A percentile compares a stretch with the other conserved stretches of the same genome.
Conservation (phyloP, 2,888 invertebrate species). For the Brachynemurus nebulosus region DNA sequence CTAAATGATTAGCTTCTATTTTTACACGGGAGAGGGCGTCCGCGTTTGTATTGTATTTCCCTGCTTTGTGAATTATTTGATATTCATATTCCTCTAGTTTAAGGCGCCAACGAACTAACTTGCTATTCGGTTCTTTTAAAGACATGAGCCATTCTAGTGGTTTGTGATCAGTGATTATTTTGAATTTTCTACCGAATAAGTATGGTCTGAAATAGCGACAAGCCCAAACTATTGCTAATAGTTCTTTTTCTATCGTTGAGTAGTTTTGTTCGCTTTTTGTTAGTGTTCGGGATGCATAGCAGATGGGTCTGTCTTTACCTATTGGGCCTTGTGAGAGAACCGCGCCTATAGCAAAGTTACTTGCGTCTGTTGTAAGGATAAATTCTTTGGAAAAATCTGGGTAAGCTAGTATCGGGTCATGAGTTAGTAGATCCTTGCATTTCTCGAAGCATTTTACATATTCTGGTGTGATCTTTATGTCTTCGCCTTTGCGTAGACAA, state of each 20-base stretch:
- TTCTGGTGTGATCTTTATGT: too few species aligned
- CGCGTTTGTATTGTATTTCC: conserved; percentile 22
- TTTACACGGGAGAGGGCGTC: conserved; percentile 22
- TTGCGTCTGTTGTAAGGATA: too few species aligned
- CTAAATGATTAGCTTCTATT: too few species aligned
- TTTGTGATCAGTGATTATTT: conserved; percentile 25
- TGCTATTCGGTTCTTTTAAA: conserved; percentile 22
- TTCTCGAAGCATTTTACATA: too few species aligned
- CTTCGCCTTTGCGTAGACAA: too few species aligned
- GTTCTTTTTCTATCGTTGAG: conserved; percentile 26
- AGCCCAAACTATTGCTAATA: conserved; percentile 26
- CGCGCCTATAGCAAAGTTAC: too few species aligned
- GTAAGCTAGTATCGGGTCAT: too few species aligned
- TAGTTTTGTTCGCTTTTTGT: conserved; percentile 26
- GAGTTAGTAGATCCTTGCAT: too few species aligned
- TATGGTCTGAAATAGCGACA: conserved; percentile 27
- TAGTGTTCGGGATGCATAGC: conserved; percentile 24
- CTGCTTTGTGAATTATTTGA: conserved; percentile 22
- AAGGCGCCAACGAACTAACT: conserved; percentile 23
- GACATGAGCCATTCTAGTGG: conserved; percentile 25
- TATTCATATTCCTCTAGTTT: conserved; percentile 25
- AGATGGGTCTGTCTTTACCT: conserved; percentile 24
- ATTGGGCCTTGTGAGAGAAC: conserved; percentile 17
- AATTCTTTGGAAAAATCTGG: too few species aligned
- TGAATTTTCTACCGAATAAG: conserved; percentile 26